Conservation (phyloP, 2,888 invertebrate species). For the Xanthia togata region DNA sequence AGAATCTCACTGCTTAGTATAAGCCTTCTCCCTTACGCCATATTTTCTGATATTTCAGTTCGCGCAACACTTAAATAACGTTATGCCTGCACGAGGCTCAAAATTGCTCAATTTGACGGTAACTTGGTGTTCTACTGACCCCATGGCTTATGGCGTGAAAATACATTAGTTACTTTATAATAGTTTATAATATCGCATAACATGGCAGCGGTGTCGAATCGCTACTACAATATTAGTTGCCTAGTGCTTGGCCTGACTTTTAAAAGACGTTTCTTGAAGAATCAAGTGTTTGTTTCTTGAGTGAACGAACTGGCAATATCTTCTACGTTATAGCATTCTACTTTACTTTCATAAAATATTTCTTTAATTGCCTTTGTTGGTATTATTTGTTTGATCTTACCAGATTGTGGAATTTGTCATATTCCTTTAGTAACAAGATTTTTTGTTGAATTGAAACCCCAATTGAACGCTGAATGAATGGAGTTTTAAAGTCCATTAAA, state of each 20-base stretch:
- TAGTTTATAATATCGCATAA: constrained; percentile 47
- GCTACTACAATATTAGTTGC: constrained; percentile 7
- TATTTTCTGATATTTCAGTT: constrained; percentile 25
- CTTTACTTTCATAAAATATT: background rate
- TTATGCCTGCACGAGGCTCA: constrained; percentile 38
- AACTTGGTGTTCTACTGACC: constrained; percentile 64
- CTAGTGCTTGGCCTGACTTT: background rate
- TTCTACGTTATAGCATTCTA: too few relatives aligned
- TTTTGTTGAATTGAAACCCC: background rate
- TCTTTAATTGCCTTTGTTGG: background rate
- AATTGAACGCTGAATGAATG: too few relatives aligned
- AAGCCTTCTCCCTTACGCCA: constrained; percentile 8
- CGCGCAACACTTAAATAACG: constrained; percentile 44
- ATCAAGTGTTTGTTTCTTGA: background rate
- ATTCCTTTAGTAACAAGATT: background rate
- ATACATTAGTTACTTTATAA: constrained; percentile 54
- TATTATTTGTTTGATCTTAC: background rate
- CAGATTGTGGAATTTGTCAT: background rate
- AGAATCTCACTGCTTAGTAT: background rate
- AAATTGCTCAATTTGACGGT: constrained; percentile 57
- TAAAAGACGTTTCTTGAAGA: background rate
- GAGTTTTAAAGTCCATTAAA: background rate
- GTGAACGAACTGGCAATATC: background rate
- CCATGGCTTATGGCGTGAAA: constrained; percentile 37
- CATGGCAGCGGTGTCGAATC: constrained; percentile 25